Percentiles rank a stretch among this genome's conserved stretches.
These are phyloP conservation scores for Anthonomus grandis DNA, from an alignment of 1,140 invertebrate species.

Conservation along the genomic window DNA sequence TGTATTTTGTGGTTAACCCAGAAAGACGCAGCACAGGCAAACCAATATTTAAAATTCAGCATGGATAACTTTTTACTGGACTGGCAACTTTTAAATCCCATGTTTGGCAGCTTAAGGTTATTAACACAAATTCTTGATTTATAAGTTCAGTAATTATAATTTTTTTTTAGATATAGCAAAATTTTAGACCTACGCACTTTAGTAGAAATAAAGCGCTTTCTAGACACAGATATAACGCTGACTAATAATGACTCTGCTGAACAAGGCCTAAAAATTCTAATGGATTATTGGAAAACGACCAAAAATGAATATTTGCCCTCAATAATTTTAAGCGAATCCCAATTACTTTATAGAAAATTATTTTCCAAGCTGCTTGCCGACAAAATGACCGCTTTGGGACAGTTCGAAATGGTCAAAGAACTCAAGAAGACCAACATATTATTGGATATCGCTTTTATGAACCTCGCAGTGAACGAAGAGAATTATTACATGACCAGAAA, in stretches of 20 bases:
- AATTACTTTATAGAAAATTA: slow-evolving; percentile 33
- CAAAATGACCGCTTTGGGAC: slow-evolving; percentile 20
- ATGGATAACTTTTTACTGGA: slow-evolving; percentile 47
- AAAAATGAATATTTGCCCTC: slow-evolving; percentile 26
- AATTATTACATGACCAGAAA: slow-evolving; percentile 49
- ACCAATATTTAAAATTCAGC: slow-evolving; percentile 37
- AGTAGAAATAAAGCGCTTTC: slow-evolving; percentile 47
- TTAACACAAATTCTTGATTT: background rate
- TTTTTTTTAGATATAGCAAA: slow-evolving; percentile 34
- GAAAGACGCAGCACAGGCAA: slow-evolving; percentile 33
- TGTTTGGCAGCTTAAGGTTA: slow-evolving; percentile 45
- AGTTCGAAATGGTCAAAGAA: slow-evolving; percentile 4
- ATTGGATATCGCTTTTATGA: slow-evolving; percentile 43
- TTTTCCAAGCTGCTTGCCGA: slow-evolving; percentile 24
- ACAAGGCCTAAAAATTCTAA: background rate
- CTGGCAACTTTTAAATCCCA: slow-evolving; percentile 51
- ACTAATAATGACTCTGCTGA: slow-evolving; percentile 9
- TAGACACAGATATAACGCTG: slow-evolving; percentile 18
- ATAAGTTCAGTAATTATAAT: background rate
- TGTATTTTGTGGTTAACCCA: slow-evolving; percentile 45
- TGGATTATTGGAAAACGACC: slow-evolving; percentile 21
- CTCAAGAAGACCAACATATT: slow-evolving; percentile 25
- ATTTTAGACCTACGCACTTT: slow-evolving; percentile 48
- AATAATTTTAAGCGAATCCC: slow-evolving; percentile 30
- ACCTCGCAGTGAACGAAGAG: slow-evolving; percentile 46